phyloP scores from a whole-genome alignment of 2,888 invertebrate genomes.

The Drosophila meridiana region DNA sequence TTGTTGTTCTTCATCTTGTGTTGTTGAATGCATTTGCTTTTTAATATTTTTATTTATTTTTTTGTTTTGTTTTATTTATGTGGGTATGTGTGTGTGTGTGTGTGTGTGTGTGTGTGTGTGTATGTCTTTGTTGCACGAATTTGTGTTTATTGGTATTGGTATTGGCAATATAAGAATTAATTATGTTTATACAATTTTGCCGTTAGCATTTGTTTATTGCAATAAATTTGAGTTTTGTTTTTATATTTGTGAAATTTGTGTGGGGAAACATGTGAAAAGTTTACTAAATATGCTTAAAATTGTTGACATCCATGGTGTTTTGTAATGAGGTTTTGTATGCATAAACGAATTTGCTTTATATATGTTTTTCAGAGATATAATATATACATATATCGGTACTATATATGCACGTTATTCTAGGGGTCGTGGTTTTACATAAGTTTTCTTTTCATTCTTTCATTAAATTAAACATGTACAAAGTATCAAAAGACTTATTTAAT shows the following conservation, averaged over 20 bases:
- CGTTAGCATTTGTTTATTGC: slow-evolving; percentile 54
- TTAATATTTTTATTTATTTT: slow-evolving; percentile 36
- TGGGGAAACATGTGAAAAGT: slow-evolving; percentile 47
- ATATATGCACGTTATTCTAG: slow-evolving; percentile 64
- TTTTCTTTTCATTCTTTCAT: slow-evolving; percentile 41
- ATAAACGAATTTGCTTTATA: slow-evolving; percentile 48
- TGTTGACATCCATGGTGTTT: slow-evolving; percentile 35
- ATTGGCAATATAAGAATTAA: slow-evolving; percentile 63
- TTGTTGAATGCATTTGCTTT: slow-evolving; percentile 68
- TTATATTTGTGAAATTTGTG: slow-evolving; percentile 41
- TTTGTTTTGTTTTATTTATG: slow-evolving; percentile 18
- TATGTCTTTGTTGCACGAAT: slow-evolving; percentile 62
- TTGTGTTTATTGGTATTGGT: slow-evolving; percentile 42
- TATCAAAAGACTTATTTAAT: slow-evolving; percentile 76
- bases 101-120: slow-evolving; percentile 49
- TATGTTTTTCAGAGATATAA: slow-evolving; percentile 47
- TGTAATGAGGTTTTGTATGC: slow-evolving; percentile 35
- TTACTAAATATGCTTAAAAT: slow-evolving; percentile 56
- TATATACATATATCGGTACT: slow-evolving; percentile 54
- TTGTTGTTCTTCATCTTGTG: slow-evolving; percentile 72
- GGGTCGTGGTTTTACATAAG: slow-evolving; percentile 43
- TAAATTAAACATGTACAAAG: slow-evolving; percentile 79
- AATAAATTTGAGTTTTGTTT: slow-evolving; percentile 43
- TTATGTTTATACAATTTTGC: slow-evolving; percentile 62
- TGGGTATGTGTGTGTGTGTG: slow-evolving; percentile 28